phyloP scores from a whole-genome alignment of 2,888 invertebrate genomes.

The Steinernema carpocapsae region DNA sequence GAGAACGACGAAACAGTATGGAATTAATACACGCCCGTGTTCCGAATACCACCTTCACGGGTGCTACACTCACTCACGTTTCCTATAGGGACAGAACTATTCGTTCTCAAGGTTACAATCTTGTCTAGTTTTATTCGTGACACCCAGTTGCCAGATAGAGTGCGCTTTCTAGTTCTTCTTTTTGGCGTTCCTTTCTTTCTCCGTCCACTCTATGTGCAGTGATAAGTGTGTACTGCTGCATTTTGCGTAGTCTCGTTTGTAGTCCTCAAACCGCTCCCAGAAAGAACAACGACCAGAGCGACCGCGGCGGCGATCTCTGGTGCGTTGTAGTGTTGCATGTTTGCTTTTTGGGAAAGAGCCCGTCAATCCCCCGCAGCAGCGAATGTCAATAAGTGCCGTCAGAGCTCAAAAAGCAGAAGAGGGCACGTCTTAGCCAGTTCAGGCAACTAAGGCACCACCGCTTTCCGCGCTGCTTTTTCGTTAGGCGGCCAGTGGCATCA shows the following conservation, averaged over 20 bases:
- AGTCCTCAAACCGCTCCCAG: not conserved
- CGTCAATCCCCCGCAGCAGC: not conserved
- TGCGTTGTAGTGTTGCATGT: conserved; percentile 25
- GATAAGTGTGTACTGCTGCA: conserved; percentile 13
- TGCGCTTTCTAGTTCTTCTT: too few relatives aligned
- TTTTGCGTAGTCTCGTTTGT: conserved; percentile 8
- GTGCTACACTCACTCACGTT: conserved; percentile 12
- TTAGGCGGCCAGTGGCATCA: not conserved
- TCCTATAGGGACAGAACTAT: conserved; percentile 24
- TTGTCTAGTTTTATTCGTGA: not conserved
- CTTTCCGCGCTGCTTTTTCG: not conserved
- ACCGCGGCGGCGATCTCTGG: conserved; percentile 12
- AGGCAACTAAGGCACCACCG: not conserved
- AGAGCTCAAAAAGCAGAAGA: conserved; percentile 30
- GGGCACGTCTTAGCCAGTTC: not conserved
- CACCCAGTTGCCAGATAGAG: conserved; percentile 17
- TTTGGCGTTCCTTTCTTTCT: too few relatives aligned
- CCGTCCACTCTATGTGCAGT: conserved; percentile 1
- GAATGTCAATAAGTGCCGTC: conserved; percentile 32
- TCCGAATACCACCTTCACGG: conserved; percentile 15
- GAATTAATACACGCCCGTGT: conserved; percentile 25
- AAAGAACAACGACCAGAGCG: not conserved
- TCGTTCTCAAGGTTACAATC: conserved; percentile 29
- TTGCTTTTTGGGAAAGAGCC: conserved; percentile 25
- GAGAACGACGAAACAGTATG: conserved; percentile 30